These are phyloP conservation scores for Solen grandis DNA, from an alignment of 1,140 invertebrate genomes.

Conservation along the genomic window DNA sequence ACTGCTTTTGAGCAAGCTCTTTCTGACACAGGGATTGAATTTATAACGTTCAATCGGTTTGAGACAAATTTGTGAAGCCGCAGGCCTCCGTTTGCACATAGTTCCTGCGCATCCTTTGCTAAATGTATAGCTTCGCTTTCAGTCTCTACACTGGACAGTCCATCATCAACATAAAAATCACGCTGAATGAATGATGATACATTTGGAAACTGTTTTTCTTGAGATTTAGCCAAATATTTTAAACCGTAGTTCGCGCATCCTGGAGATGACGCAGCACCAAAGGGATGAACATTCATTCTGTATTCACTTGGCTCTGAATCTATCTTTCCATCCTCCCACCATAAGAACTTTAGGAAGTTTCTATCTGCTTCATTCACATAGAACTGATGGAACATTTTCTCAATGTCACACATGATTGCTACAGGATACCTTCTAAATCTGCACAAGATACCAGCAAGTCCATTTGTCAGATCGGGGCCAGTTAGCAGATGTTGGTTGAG, in stretches of 20 bases:
- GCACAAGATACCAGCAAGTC: conserved; percentile 61
- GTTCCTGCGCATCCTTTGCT: conserved; percentile 25
- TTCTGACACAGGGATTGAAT: conserved; percentile 4
- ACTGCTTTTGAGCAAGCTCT: background rate
- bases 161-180: conserved; percentile 45
- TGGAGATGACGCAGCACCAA: conserved; percentile 50
- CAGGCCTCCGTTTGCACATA: background rate
- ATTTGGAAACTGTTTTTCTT: conserved; percentile 58
- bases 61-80: background rate
- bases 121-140: conserved; percentile 15
- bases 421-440: conserved; percentile 60
- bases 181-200: conserved; percentile 29
- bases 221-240: conserved; percentile 4
- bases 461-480: conserved; percentile 78
- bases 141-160: conserved; percentile 52
- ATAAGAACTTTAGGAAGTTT: conserved; percentile 51
- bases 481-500: conserved; percentile 65
- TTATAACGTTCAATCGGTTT: conserved; percentile 13
- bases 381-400: conserved; percentile 52
- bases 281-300: conserved; percentile 51
- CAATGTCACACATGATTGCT: conserved; percentile 56
- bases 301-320: conserved; percentile 22
- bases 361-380: conserved; percentile 10
- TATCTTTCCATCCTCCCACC: conserved; percentile 39
- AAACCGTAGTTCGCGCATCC: conserved; percentile 54